Evolutionary conservation across 2,888 invertebrate species (phyloP), one percentile per base, ranked within the genome.

Genomic region (Meganola albula): DNA sequence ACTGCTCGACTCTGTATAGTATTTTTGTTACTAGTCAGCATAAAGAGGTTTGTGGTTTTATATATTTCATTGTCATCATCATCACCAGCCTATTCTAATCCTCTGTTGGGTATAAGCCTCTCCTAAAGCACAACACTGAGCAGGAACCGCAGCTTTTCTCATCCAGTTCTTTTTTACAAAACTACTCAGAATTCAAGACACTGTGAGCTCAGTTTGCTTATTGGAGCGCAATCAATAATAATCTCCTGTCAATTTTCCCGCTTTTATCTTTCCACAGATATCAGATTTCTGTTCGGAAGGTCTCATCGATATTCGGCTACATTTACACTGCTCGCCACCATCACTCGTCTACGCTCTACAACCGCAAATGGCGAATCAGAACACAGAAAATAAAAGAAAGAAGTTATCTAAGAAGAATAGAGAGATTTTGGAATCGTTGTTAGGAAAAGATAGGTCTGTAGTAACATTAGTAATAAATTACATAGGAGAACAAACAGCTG

Each of bases 271-370:
- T 40, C 49, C 4, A 1, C 60, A 85, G 84, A 68, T 84, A 27
- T 68, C 75, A 2, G 72, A 62, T 30, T 75, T 82, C 49, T 69
- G 76, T 31, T 65, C 72, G 0, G 65, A 74, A 64, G 78, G 80
- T 0, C 41, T 84, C 2, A 50, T 82, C 8, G 70, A 84, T 35
- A 79, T 85, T 31, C 59, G 79, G 10, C 53, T 84, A 12, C 82
- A 83, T 21, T 46, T 85, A 2, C 77, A 83, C 44, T 77, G 80
- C 37, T 68, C 83, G 4, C 84, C 85, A 6, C 69, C 78, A 0
- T 67, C 85, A 0, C 46, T 85, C 2, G 75, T 49, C 49, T 83
- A 70, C 38, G 67, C 71, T 0, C 10, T 74, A 1, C 72, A 74
- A 18, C 27, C 37, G 1, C 48, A 35, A 2, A 40, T 41, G 0